Conservation (phyloP, 2,113 vertebrate genomes). For the Lophotis ruficrista region DNA sequence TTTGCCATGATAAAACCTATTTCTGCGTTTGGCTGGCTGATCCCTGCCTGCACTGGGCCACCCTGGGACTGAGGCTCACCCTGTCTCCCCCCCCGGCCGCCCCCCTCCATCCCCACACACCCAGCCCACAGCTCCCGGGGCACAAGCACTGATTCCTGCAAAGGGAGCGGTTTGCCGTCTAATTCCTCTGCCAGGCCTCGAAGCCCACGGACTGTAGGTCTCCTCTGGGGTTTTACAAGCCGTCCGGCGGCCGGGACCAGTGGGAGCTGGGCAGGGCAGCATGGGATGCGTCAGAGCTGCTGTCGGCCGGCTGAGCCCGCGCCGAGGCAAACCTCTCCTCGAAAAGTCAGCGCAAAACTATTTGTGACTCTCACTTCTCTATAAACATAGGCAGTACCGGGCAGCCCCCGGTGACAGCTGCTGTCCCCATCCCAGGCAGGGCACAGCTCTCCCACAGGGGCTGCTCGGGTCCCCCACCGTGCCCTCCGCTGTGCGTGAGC, state of each 20-base stretch:
- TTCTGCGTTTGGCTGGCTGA: accelerated
- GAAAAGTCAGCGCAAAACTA: conserved; percentile 43
- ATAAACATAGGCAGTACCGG: background rate
- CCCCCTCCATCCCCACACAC: background rate
- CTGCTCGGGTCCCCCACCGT: accelerated
- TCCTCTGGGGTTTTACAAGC: background rate
- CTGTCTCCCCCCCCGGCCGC: accelerated
- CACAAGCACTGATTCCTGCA: background rate
- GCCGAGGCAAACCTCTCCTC: background rate
- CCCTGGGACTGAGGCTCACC: background rate
- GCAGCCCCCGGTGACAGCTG: background rate
- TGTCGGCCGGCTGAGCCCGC: background rate
- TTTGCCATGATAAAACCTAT: background rate
- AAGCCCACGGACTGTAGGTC: background rate
- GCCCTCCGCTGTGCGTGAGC: accelerated
- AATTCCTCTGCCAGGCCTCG: background rate
- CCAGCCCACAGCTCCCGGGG: background rate
- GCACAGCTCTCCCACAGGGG: background rate
- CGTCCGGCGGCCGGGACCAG: background rate
- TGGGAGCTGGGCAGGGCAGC: conserved; percentile 9
- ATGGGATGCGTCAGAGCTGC: background rate
- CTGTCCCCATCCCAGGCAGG: background rate
- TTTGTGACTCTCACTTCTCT: conserved; percentile 45
- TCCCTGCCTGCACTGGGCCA: background rate
- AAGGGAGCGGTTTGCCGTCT: background rate